Percentiles rank a stretch among this genome's conserved stretches.
Evolutionary conservation across 2,113 vertebrate genomes (phyloP).

Genomic region (Rana temporaria): DNA sequence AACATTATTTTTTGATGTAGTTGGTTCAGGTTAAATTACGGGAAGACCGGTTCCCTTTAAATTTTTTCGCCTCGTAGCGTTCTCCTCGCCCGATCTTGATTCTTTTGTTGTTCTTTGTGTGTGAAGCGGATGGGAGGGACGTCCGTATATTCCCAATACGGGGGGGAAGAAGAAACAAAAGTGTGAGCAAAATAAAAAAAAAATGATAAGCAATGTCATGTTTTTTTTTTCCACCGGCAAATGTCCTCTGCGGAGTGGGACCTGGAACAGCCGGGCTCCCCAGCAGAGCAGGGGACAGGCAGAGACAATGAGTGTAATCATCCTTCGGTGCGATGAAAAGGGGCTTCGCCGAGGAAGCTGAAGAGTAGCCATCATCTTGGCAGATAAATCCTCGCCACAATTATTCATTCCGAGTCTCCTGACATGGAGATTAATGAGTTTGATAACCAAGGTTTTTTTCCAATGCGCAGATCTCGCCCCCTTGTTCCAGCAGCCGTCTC

Average conservation of each 20-base stretch:
- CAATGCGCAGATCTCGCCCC: conserved; percentile 85
- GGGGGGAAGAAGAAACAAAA: conserved; percentile 56
- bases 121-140: conserved; percentile 15
- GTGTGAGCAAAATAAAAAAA: conserved; percentile 58
- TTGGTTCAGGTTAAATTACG: too few species aligned
- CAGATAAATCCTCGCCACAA: conserved; percentile 99
- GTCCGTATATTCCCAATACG: conserved; percentile 30
- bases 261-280: conserved; percentile 75
- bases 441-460: conserved; percentile 98
- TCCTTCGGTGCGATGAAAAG: conserved; percentile 81
- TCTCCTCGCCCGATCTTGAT: conserved; percentile 16
- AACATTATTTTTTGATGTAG: too few species aligned
- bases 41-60: too few species aligned
- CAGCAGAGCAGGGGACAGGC: conserved; percentile 73
- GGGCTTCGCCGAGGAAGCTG: conserved; percentile 82
- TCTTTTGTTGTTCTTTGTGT: conserved; percentile 31
- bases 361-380: conserved; percentile 94
- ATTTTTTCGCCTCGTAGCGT: too few species aligned
- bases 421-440: conserved; percentile 99
- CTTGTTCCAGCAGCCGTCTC: conserved; percentile 76
- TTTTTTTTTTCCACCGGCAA: conserved; percentile 76
- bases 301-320: conserved; percentile 91
- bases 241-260: conserved; percentile 77
- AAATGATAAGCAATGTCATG: conserved; percentile 67
- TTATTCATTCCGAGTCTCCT: conserved; percentile 97